A percentile compares a stretch with the other conserved stretches of the same genome.
Evolutionary conservation across 2,888 invertebrate species (phyloP).

Genomic region (Acanthoscelides obtectus): DNA sequence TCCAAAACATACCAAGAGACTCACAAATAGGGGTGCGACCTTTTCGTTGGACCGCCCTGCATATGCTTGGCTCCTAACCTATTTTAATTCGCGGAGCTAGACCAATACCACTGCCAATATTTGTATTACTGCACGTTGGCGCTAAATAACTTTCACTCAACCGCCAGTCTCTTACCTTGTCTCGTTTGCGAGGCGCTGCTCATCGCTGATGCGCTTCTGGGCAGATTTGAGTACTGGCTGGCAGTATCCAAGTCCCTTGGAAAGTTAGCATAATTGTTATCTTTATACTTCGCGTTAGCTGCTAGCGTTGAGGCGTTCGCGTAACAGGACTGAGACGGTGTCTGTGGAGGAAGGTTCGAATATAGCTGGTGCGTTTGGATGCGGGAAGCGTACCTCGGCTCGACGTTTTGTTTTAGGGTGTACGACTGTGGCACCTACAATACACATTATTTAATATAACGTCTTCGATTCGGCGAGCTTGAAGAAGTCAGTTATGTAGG

Average conservation of each 20-base stretch:
- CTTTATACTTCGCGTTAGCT: neutral
- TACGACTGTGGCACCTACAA: slow-evolving; percentile 73
- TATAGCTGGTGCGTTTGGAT: slow-evolving; percentile 52
- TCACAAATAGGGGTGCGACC: too few relatives aligned
- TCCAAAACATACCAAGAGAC: too few relatives aligned
- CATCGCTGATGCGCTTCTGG: slow-evolving; percentile 26
- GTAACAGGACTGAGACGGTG: slow-evolving; percentile 40
- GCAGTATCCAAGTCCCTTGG: slow-evolving; percentile 16
- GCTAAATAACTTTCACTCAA: neutral
- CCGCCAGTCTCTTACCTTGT: slow-evolving; percentile 16
- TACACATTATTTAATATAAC: neutral
- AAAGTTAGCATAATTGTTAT: slow-evolving; percentile 35
- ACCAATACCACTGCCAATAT: too few relatives aligned
- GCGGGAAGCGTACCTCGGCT: slow-evolving; percentile 72
- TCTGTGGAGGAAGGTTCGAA: slow-evolving; percentile 42
- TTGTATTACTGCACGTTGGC: too few relatives aligned
- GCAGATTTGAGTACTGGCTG: slow-evolving; percentile 28
- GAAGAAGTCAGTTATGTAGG: too few relatives aligned
- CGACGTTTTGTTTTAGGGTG: slow-evolving; percentile 61
- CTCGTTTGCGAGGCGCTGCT: slow-evolving; percentile 24
- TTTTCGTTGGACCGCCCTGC: too few relatives aligned
- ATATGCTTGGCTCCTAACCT: too few relatives aligned
- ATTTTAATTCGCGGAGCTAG: too few relatives aligned
- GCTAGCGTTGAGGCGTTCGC: slow-evolving; percentile 30
- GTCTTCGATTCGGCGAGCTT: too few relatives aligned